Conservation (phyloP, 2,888 invertebrate species). For the Lepidocyrtinus sp. region DNA sequence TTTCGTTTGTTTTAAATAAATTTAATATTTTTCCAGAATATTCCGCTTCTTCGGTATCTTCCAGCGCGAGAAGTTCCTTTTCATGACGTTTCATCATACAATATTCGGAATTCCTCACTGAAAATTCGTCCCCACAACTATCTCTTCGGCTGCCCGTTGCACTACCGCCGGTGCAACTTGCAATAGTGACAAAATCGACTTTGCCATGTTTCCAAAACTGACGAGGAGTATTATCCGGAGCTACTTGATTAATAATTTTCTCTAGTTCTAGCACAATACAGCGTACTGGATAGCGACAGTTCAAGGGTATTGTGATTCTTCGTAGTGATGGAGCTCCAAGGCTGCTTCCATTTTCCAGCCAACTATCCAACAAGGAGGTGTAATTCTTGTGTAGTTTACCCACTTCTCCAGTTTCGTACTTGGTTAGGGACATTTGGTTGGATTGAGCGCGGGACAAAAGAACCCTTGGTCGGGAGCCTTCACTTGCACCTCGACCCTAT, state of each 20-base stretch:
- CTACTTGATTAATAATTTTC: slow-evolving; percentile 68
- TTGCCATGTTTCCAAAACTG: slow-evolving; percentile 65
- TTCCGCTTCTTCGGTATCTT: slow-evolving; percentile 57
- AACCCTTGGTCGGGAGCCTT: slow-evolving; percentile 45
- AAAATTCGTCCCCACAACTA: slow-evolving; percentile 25
- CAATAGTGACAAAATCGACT: slow-evolving; percentile 11
- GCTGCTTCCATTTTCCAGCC: slow-evolving; percentile 78
- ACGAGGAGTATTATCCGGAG: slow-evolving; percentile 62
- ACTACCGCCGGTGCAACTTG: slow-evolving; percentile 8
- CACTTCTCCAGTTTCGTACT: slow-evolving; percentile 73
- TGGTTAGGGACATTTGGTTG: slow-evolving; percentile 31
- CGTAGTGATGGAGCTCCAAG: slow-evolving; percentile 75
- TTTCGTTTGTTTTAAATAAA: slow-evolving; percentile 63
- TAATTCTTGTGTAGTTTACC: slow-evolving; percentile 76
- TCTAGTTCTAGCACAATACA: slow-evolving; percentile 65
- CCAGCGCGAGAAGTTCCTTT: slow-evolving; percentile 33
- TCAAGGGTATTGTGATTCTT: slow-evolving; percentile 48
- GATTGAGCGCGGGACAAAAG: slow-evolving; percentile 36
- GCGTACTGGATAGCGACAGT: slow-evolving; percentile 64
- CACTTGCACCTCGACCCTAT: slow-evolving; percentile 47
- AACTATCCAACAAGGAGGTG: slow-evolving; percentile 75
- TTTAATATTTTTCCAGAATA: slow-evolving; percentile 64
- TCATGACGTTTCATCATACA: slow-evolving; percentile 26
- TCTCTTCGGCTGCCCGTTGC: slow-evolving; percentile 16
- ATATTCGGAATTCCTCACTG: slow-evolving; percentile 9